Evolutionary conservation across 1,140 invertebrate genomes (phyloP), one percentile per base, ranked within the genome.

Genomic region (Dendrolimus punctatus): DNA sequence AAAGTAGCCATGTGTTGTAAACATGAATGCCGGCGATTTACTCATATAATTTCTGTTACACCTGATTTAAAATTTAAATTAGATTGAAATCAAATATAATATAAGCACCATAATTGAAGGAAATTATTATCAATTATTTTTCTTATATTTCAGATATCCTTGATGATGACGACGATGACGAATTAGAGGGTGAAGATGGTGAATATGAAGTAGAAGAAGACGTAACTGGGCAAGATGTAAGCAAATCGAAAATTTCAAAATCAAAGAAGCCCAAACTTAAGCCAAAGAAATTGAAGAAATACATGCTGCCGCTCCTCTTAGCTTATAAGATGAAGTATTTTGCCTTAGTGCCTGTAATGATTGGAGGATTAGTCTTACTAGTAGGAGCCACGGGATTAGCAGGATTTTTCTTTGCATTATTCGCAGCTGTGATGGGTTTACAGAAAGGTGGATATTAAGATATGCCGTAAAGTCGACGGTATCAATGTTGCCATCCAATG

Each of bases 311-410:
- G 1, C 79, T 95, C 8, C 78, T 95, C 23, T 70, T 95, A 58
- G 93, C 94, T 0, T 95, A 95, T 75, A 95, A 95, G 75, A 74
- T 95, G 68, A 95, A 95, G 72, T 95, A 95, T 73, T 90, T 95
- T 64, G 91, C 93, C 3, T 74, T 95, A 42, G 90, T 95, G 10
- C 94, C 94, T 3, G 88, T 94, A 0, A 75, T 95, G 64, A 88
- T 95, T 61, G 92, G 92, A 23, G 93, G 92, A 7, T 72, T 95
- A 37, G 86, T 94, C 1, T 83, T 95, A 6, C 77, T 95, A 23
- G 90, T 93, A 1, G 93, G 92, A 47, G 92, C 93, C 2, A 94
- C 94, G 5, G 91, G 93, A 6, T 78, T 95, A 40, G 94, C 93
- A 8, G 94, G 94, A 57, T 95, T 95, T 82, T 95, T 95, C 87